Percentiles rank a stretch among this genome's conserved stretches.
These are phyloP conservation scores for Agelastica alni DNA, from an alignment of 2,888 invertebrate species.

Conservation along the genomic window DNA sequence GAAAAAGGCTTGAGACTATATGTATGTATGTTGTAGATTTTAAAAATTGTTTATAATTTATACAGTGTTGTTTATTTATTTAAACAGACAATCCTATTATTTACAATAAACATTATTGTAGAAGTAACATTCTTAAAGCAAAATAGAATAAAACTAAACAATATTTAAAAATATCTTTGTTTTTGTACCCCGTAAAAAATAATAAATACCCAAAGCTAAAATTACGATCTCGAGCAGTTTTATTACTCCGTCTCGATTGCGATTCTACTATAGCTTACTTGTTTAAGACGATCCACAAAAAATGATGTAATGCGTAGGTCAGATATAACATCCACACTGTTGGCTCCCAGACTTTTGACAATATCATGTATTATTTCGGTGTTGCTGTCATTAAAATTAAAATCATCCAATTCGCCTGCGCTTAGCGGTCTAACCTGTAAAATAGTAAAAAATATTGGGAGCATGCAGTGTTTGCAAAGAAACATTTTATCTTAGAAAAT, in stretches of 20 bases:
- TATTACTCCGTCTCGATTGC: no score
- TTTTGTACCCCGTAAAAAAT: no score
- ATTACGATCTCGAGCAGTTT: background rate
- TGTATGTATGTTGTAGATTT: no score
- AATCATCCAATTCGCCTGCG: conserved; percentile 17
- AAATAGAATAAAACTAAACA: no score
- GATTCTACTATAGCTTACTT: conserved; percentile 37
- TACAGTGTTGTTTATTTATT: no score
- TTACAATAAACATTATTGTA: no score
- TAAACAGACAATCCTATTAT: no score
- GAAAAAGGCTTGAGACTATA: no score
- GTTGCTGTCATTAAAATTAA: conserved; percentile 32
- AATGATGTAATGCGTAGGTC: conserved; percentile 40
- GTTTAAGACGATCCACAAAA: conserved; percentile 39
- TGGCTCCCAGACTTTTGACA: conserved; percentile 37
- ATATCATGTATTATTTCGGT: conserved; percentile 40
- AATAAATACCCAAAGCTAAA: background rate
- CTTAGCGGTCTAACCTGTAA: conserved; percentile 36
- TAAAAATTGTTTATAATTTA: no score
- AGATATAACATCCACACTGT: conserved; percentile 23
- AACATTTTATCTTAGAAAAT: no score
- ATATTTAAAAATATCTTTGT: background rate
- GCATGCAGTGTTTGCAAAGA: no score
- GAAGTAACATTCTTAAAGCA: no score
- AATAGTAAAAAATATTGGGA: background rate